Conservation (phyloP, 92 coral and sea anemone genomes). For the Anthopleura xanthogrammica region DNA sequence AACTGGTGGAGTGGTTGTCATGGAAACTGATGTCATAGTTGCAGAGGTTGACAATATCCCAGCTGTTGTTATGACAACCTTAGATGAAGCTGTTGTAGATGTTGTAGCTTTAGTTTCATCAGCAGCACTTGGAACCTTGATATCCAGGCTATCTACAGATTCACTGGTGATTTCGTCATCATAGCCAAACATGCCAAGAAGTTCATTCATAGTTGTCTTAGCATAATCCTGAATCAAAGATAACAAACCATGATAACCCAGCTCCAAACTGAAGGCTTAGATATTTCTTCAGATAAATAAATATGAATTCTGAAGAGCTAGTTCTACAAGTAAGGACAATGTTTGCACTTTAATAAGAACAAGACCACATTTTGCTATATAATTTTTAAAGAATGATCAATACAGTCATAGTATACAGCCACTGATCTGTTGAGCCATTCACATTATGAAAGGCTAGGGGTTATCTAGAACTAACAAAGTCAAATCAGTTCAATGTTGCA, state of each 20-base stretch:
- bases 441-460: too few relatives aligned
- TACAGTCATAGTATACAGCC: too few relatives aligned
- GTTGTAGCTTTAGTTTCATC: constrained; percentile 7
- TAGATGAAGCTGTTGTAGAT: not conserved
- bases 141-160: constrained; percentile 72
- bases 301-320: too few relatives aligned
- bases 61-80: constrained; percentile 7
- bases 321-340: too few relatives aligned
- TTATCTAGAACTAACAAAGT: too few relatives aligned
- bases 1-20: constrained; percentile 10
- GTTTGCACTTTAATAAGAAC: too few relatives aligned
- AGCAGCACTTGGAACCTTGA: constrained; percentile 45
- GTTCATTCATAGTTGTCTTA: constrained; percentile 94
- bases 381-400: too few relatives aligned
- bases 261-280: not conserved
- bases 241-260: not conserved
- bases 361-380: too few relatives aligned
- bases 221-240: constrained; percentile 81
- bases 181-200: constrained; percentile 94
- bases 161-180: constrained; percentile 85
- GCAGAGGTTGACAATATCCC: not conserved
- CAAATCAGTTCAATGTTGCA: too few relatives aligned
- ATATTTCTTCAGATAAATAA: too few relatives aligned
- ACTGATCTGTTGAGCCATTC: too few relatives aligned
- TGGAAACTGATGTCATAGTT: constrained; percentile 21